These are phyloP conservation scores for Acridotheres tristis DNA, from an alignment of 2,797 vertebrate genomes.

Conservation along the genomic window DNA sequence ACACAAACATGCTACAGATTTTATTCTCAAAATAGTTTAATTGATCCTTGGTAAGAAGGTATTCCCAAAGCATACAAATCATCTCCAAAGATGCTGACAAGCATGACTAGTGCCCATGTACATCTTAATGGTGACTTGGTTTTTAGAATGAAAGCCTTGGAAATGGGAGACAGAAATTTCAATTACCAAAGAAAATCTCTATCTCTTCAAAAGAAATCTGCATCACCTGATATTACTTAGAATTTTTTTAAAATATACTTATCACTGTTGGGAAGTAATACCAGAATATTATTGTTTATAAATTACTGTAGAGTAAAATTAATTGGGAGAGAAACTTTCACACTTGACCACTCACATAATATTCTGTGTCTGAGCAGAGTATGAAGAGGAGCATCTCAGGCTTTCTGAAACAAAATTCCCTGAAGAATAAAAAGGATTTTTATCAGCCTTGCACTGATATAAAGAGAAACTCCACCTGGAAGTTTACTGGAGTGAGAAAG, in stretches of 20 bases:
- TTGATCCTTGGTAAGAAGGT: not conserved
- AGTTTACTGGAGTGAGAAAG: not conserved
- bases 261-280: not conserved
- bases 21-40: not conserved
- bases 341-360: not conserved
- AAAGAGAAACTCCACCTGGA: not conserved
- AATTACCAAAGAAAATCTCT: not conserved
- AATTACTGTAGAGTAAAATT: not conserved
- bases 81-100: not conserved
- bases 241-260: not conserved
- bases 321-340: not conserved
- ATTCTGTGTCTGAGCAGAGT: not conserved
- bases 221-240: not conserved
- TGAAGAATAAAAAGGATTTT: not conserved
- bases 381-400: not conserved
- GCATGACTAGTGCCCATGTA: not conserved
- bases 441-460: not conserved
- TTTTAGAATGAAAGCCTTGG: not conserved
- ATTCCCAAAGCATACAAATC: not conserved
- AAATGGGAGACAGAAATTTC: not conserved
- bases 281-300: not conserved
- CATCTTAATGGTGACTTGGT: accelerated
- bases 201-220: not conserved
- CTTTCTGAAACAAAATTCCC: not conserved
- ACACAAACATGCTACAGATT: not conserved